A percentile compares a stretch with the other conserved stretches of the same genome.
phyloP scores from a whole-genome alignment of 2,113 vertebrate species.

The Nannobrachium achirus region DNA sequence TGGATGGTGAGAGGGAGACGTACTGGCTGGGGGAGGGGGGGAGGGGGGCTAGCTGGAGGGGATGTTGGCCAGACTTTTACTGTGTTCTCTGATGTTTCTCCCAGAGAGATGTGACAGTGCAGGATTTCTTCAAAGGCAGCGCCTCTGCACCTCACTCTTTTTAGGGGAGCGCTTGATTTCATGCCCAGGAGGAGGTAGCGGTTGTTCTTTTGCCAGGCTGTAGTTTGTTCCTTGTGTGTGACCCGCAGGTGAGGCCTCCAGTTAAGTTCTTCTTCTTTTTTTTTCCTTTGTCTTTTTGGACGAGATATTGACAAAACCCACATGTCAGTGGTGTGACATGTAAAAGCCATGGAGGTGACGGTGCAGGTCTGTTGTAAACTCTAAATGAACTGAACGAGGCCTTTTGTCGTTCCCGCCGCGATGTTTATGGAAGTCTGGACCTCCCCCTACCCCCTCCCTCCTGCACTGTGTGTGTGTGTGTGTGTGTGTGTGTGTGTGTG shows the following conservation, averaged over 20 bases:
- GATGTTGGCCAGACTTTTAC: background rate
- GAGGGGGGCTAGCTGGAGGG: background rate
- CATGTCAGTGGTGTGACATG: too few relatives aligned
- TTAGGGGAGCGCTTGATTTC: background rate
- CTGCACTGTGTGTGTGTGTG: conserved; percentile 19
- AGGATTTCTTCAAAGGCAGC: background rate
- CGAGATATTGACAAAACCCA: background rate
- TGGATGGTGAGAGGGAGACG: background rate
- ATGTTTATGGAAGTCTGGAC: too few relatives aligned
- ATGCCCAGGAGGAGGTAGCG: background rate
- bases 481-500: conserved; percentile 20
- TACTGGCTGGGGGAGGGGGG: background rate
- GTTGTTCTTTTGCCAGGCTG: conserved; percentile 1
- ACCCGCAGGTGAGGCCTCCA: background rate
- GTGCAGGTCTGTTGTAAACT: too few relatives aligned
- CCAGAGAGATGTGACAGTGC: conserved; percentile 12
- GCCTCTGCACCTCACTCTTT: background rate
- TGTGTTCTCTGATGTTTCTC: conserved; percentile 15
- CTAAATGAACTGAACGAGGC: too few relatives aligned
- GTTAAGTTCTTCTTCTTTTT: background rate
- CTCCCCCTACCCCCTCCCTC: background rate
- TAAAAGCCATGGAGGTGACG: too few relatives aligned
- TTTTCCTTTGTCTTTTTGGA: background rate
- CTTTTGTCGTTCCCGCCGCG: conserved; percentile 38
- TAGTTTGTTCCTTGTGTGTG: background rate